These are phyloP conservation scores for Bathynomus jamesi DNA, from an alignment of 1,140 invertebrate genomes.

Conservation along the genomic window DNA sequence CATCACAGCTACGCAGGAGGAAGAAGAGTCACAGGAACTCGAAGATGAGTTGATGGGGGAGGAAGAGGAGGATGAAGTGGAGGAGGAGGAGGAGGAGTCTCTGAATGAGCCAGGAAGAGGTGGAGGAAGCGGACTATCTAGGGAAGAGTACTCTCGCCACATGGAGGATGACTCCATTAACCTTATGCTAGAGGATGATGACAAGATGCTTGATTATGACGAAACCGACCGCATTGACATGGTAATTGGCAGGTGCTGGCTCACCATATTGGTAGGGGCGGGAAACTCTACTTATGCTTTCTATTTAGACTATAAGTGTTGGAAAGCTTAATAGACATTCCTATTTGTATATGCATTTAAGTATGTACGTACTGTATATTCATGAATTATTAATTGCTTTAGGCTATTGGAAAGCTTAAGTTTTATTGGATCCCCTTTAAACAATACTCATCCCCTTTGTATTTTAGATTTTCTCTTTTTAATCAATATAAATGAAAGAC, in stretches of 20 bases:
- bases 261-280: background rate
- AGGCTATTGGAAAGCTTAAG: no score
- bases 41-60: background rate
- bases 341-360: no score
- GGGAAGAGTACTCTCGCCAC: background rate
- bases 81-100: background rate
- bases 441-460: no score
- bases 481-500: no score
- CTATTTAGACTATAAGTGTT: no score
- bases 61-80: background rate
- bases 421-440: no score
- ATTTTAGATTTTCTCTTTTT: no score
- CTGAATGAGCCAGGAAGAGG: constrained; percentile 28
- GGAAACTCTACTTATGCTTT: no score
- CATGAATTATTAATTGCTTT: no score
- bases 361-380: no score
- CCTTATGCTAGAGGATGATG: background rate
- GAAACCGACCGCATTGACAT: constrained; percentile 4
- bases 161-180: background rate
- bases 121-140: constrained; percentile 21
- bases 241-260: constrained; percentile 4
- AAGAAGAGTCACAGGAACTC: background rate
- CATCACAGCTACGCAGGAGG: background rate
- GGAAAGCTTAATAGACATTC: no score
- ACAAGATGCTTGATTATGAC: background rate